phyloP scores from a whole-genome alignment of 2,113 vertebrate species.

The Cyprinus carpio region DNA sequence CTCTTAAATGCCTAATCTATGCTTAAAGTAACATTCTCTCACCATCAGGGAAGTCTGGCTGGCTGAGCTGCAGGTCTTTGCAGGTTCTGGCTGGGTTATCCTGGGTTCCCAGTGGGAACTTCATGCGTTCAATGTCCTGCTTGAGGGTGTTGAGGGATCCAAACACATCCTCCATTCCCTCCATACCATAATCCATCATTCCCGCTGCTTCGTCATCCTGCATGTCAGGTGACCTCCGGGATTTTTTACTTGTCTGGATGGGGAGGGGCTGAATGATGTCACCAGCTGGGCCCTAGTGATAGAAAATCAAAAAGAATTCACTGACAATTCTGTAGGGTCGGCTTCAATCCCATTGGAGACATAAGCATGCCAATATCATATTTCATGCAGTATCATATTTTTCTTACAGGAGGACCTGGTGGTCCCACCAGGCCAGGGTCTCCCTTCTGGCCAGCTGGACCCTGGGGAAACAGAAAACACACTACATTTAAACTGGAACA shows the following conservation, averaged over 20 bases:
- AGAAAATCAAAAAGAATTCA: background rate
- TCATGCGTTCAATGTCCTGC: constrained; percentile 95
- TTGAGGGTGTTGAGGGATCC: constrained; percentile 92
- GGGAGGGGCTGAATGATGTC: constrained; percentile 94
- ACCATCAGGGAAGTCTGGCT: constrained; percentile 94
- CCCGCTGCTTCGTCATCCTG: constrained; percentile 82
- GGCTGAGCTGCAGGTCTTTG: constrained; percentile 93
- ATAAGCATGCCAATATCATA: background rate
- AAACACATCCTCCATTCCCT: constrained; percentile 93
- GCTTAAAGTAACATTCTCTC: constrained; percentile 51
- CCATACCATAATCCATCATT: constrained; percentile 79
- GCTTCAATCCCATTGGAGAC: background rate
- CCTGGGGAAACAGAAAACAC: constrained; percentile 71
- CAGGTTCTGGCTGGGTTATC: constrained; percentile 94
- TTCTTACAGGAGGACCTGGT: constrained; percentile 91
- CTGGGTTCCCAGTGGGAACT: constrained; percentile 93
- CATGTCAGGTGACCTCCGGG: constrained; percentile 83
- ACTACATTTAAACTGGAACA: background rate
- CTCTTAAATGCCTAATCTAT: background rate
- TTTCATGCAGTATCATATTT: background rate
- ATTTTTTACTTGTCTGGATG: constrained; percentile 83
- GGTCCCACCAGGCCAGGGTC: constrained; percentile 88
- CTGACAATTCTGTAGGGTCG: background rate
- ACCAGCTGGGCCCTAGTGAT: constrained; percentile 88
- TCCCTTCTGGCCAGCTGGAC: constrained; percentile 91